Percentiles rank a stretch among this genome's conserved stretches.
phyloP scores from a whole-genome alignment of 35 echinoderm and acorn worm genomes.

The Eucidaris tribuloides region DNA sequence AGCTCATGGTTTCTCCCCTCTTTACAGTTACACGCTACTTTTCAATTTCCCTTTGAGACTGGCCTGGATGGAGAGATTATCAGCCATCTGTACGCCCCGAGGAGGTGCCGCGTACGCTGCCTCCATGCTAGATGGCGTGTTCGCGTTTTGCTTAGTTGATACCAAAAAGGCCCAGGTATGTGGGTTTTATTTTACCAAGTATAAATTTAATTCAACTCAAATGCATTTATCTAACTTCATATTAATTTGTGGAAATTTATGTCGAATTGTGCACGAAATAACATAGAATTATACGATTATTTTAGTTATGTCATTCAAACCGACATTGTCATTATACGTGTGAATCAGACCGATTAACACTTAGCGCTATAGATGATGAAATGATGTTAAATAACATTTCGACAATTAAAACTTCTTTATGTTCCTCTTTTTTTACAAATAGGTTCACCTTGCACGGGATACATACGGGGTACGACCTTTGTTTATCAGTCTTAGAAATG shows the following conservation, averaged over 20 bases:
- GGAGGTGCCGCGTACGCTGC: slow-evolving; percentile 72
- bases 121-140: slow-evolving; percentile 86
- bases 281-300: too few relatives aligned
- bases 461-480: background rate
- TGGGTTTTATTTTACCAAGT: too few relatives aligned
- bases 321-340: too few relatives aligned
- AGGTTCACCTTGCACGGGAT: background rate
- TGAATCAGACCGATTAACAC: too few relatives aligned
- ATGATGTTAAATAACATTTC: too few relatives aligned
- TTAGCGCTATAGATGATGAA: background rate
- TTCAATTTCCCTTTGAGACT: slow-evolving; percentile 63
- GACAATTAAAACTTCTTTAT: background rate
- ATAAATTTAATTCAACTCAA: background rate
- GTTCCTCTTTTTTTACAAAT: background rate
- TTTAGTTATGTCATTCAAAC: background rate
- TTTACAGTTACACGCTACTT: slow-evolving; percentile 74
- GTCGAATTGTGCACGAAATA: background rate
- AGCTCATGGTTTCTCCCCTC: too few relatives aligned
- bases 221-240: background rate
- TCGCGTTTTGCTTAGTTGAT: slow-evolving; percentile 89
- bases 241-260: background rate
- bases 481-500: background rate
- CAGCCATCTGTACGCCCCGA: slow-evolving; percentile 74
- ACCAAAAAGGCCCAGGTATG: slow-evolving; percentile 71
- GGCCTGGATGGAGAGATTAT: slow-evolving; percentile 89